Evolutionary conservation across 2,113 vertebrate genomes (phyloP), one percentile per base, ranked within the genome.

Genomic region (Scolopax mira): DNA sequence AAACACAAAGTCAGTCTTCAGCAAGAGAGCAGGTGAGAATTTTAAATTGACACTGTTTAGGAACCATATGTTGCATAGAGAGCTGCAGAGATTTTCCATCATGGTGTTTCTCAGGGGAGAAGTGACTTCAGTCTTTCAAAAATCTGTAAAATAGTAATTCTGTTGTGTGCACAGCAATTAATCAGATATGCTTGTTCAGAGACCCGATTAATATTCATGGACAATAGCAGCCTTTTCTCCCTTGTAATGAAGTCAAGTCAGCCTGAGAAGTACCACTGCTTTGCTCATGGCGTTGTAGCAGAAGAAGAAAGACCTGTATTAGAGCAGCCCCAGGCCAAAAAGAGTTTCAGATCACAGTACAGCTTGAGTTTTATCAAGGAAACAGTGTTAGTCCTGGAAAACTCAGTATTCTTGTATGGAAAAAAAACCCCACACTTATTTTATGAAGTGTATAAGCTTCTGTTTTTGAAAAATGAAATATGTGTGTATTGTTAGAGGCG

Each of bases 1-100:
- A 98, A 41, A 97, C 98, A 70, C 97, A 97, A 83, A 97, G 95
- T 25, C 87, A 98, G 66, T 98, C 92, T 11, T 74, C 95, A 55
- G 96, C 98, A 55, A 97, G 97, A 92, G 96, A 98, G 18, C 98
- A 99, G 98, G 99, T 99, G 44, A 88, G 33, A 65, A 42, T 52
- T 57, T 67, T 28, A 86, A 33, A 67, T 81, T 52, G 22, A 64
- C 30, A 31, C 41, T 61, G 13, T 62, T 77, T 39, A 71, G 67
- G 44, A 60, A 35, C 44, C 4, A 15, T 65, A 49, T 85, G 4
- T 69, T 92, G 49, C 33, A n/a, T 15, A 41, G 28, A 66, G 21
- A 31, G 3, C 37, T 74, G 18, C 31, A 30, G 48, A 55, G 9
- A 58, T 31, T 80, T 70, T 81, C 42, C 21, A 24, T 37, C 28